Evolutionary conservation across 2,888 invertebrate genomes (phyloP), one percentile per base, ranked within the genome.

Genomic region (Sceliomorpha sp.): DNA sequence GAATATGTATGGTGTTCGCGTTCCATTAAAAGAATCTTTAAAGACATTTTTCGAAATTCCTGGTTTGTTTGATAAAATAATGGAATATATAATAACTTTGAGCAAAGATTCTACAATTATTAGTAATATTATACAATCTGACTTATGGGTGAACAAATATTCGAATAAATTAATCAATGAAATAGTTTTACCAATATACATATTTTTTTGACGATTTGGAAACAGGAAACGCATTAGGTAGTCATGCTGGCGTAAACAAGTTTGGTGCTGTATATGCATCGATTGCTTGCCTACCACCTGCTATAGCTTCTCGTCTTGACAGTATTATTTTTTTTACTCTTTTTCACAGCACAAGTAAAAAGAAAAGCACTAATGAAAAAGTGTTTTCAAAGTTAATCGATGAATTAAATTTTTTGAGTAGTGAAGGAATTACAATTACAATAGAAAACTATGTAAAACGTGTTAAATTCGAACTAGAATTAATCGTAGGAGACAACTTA

Each of bases 21-120:
- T 47, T 37, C 47, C 63, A 15, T 40, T 63, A n/a, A 36, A 32
- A 8, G 17, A 63, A 12, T 40, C 14, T 7, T 15, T 55, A 14
- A 63, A 48, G 9, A 1, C 15, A 13, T 63, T 48, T 63, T 45
- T 63, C 31, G 31, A 44, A 50, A 40, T 55, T 6, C 55, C 55
- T 6, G 63, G 55, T 10, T 7, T 55, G 7, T 55, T 63, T 12
- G 13, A 40, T 9, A 39, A 56, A 55, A 39, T 47, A 17, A 20
- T 40, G 8, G 12, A 27, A 9, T 63, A 63, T 9, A 32, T 47
- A 2, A 26, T 37, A 32, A 29, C 39, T 17, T 12, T 64, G 9
- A 34, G 17, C 12, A 13, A 48, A 17, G 13, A 64, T 20, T 32
- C 29, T 24, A 9, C 12, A 17, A 55, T 55, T 29, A 40, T 55